Evolutionary conservation across 2,113 vertebrate genomes (phyloP).

Genomic region (Pluvianellus socialis): DNA sequence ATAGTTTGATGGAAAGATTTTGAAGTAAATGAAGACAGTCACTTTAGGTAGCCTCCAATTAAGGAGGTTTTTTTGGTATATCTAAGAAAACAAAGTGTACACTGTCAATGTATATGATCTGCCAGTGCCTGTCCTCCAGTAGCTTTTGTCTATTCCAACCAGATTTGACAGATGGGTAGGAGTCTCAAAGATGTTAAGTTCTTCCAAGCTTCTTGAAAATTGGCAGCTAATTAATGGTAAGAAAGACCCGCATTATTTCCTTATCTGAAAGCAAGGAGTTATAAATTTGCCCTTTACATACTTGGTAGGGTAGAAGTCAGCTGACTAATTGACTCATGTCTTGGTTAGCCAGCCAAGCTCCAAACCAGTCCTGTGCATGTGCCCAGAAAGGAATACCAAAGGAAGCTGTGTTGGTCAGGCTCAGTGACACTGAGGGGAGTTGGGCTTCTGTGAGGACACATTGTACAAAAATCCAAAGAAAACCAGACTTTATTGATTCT

Average conservation of each 20-base stretch:
- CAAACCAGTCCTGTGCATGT: not conserved
- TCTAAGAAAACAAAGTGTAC: not conserved
- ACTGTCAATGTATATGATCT: not conserved
- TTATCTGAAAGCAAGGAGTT: not conserved
- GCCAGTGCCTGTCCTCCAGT: not conserved
- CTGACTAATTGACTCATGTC: rapidly evolving
- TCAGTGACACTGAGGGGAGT: not conserved
- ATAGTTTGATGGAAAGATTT: not conserved
- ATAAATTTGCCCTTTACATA: not conserved
- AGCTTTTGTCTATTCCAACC: not conserved
- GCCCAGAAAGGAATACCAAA: not conserved
- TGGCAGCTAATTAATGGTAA: not conserved
- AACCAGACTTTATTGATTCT: not conserved
- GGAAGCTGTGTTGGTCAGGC: not conserved
- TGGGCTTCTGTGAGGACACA: not conserved
- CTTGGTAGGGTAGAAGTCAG: not conserved
- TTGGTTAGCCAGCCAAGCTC: not conserved
- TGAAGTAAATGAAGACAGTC: not conserved
- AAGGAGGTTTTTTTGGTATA: not conserved
- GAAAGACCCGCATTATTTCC: not conserved
- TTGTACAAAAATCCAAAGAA: not conserved
- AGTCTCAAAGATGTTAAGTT: not conserved
- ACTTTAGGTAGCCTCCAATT: not conserved
- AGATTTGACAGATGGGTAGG: not conserved
- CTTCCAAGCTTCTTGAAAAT: not conserved